Percentiles rank a stretch among this genome's conserved stretches.
phyloP scores from a whole-genome alignment of 1,140 invertebrate species.

The Neodiprion pinetum region DNA sequence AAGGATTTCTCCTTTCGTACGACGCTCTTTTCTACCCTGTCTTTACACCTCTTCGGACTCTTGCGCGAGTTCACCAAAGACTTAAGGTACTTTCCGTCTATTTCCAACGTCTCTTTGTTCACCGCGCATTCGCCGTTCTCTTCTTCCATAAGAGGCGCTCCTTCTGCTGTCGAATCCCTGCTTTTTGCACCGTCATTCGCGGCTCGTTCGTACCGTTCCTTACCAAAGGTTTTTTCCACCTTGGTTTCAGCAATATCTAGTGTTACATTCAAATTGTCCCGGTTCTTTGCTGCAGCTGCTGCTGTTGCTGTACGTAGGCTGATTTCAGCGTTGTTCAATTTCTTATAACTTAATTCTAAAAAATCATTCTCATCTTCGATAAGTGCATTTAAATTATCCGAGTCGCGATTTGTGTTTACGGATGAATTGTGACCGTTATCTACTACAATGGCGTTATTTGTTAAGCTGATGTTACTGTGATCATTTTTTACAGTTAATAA shows the following conservation, averaged over 20 bases:
- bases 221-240: background rate
- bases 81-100: conserved; percentile 56
- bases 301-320: background rate
- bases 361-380: background rate
- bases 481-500: background rate
- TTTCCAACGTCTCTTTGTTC: conserved; percentile 34
- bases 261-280: background rate
- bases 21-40: background rate
- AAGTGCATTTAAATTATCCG: no score
- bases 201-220: no score
- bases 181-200: background rate
- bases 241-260: background rate
- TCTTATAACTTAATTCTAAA: background rate
- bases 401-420: background rate
- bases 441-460: background rate
- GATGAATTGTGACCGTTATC: background rate
- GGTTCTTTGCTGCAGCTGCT: background rate
- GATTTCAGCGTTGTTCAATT: background rate
- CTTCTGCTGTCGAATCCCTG: no score
- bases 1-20: no score
- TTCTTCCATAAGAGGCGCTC: no score
- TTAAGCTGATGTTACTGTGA: background rate
- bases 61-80: conserved; percentile 54
- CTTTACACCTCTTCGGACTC: conserved; percentile 44
- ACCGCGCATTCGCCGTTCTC: background rate